Evolutionary conservation across 2,797 vertebrate genomes (phyloP).

Genomic region (Xyrichtys novacula): DNA sequence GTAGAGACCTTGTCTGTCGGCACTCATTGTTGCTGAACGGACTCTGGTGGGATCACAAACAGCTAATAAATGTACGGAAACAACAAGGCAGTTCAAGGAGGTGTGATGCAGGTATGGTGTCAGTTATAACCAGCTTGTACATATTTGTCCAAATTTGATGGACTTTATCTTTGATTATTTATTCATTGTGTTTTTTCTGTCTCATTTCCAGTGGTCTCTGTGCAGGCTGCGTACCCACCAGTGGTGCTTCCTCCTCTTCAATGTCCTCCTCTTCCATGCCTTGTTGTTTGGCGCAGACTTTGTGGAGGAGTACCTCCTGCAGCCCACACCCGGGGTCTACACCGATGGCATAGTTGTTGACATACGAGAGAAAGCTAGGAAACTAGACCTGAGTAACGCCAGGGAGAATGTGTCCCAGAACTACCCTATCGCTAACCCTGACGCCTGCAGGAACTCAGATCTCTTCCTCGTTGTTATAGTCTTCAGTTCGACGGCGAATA

Average conservation of each 20-base stretch:
- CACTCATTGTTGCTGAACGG: slow-evolving; percentile 44
- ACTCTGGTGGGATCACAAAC: slow-evolving; percentile 14
- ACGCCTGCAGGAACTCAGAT: slow-evolving; percentile 79
- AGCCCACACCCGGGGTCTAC: slow-evolving; percentile 86
- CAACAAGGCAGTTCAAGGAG: slow-evolving; percentile 21
- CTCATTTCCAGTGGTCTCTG: slow-evolving; percentile 80
- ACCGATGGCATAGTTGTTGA: slow-evolving; percentile 83
- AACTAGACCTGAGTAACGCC: slow-evolving; percentile 81
- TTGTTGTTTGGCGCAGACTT: slow-evolving; percentile 93
- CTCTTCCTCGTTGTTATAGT: slow-evolving; percentile 90
- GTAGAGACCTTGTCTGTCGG: slow-evolving; percentile 65
- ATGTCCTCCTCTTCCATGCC: slow-evolving; percentile 89
- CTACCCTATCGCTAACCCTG: slow-evolving; percentile 73
- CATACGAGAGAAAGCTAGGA: slow-evolving; percentile 89
- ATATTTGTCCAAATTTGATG: background rate
- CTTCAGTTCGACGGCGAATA: slow-evolving; percentile 86
- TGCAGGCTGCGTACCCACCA: slow-evolving; percentile 93
- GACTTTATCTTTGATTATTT: background rate
- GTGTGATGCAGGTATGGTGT: slow-evolving; percentile 79
- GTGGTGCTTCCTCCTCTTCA: slow-evolving; percentile 96
- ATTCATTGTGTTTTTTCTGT: slow-evolving; percentile 1
- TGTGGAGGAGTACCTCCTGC: slow-evolving; percentile 92
- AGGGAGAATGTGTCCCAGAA: slow-evolving; percentile 85
- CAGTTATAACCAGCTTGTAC: background rate
- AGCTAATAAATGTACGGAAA: slow-evolving; percentile 32